Percentiles rank a stretch among this genome's conserved stretches.
Evolutionary conservation across 2,113 vertebrate species (phyloP).

Genomic region (Anseranas semipalmata): DNA sequence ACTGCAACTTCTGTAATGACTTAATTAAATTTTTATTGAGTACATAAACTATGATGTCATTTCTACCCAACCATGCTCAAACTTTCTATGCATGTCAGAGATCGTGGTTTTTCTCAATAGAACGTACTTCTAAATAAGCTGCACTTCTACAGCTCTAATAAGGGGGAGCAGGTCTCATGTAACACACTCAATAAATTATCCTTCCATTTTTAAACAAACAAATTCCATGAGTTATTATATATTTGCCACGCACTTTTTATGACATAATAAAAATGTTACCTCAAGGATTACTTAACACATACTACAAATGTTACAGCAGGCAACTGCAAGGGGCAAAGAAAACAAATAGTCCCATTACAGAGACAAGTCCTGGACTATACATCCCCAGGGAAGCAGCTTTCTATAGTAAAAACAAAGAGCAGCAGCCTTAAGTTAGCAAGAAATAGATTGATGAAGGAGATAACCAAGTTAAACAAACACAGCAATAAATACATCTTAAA

Average conservation of each 20-base stretch:
- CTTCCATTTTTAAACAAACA: conserved; percentile 85
- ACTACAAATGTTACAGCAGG: conserved; percentile 85
- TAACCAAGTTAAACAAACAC: conserved; percentile 64
- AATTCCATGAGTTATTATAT: conserved; percentile 86
- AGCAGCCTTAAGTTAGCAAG: conserved; percentile 69
- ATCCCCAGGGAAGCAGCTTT: conserved; percentile 70
- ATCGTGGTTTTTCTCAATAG: conserved; percentile 79
- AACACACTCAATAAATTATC: conserved; percentile 89
- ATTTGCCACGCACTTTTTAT: conserved; percentile 87
- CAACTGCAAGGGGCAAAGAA: conserved; percentile 85
- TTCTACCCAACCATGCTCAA: conserved; percentile 77
- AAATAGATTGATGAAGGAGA: conserved; percentile 72
- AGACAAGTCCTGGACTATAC: conserved; percentile 74
- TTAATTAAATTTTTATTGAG: conserved; percentile 87
- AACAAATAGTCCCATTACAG: conserved; percentile 81
- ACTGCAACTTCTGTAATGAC: conserved; percentile 86
- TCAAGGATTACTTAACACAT: conserved; percentile 88
- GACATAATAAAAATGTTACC: conserved; percentile 87
- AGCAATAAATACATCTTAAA: conserved; percentile 67
- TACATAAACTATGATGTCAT: conserved; percentile 86
- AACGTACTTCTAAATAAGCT: conserved; percentile 80
- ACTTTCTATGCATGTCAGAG: conserved; percentile 74
- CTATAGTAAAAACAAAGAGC: conserved; percentile 73
- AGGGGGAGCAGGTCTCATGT: conserved; percentile 82
- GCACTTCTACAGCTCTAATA: conserved; percentile 79